Evolutionary conservation across 2,797 vertebrate genomes (phyloP).

Genomic region (Discoglossus pictus): DNA sequence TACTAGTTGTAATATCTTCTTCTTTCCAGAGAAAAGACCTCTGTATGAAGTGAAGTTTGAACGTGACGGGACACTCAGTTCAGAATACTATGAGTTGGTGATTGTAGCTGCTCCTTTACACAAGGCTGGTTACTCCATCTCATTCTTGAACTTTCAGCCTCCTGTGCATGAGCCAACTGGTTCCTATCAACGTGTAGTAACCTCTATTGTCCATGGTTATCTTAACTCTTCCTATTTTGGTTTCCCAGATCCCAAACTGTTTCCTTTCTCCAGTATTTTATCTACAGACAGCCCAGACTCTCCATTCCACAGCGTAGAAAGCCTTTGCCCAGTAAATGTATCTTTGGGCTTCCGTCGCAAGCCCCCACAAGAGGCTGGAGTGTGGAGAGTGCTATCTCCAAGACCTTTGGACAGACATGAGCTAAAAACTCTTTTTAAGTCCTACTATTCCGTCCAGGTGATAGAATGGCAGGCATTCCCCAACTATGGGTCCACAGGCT

Average conservation of each 20-base stretch:
- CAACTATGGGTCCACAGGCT: slow-evolving; percentile 70
- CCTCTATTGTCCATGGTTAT: slow-evolving; percentile 93
- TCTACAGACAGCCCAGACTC: slow-evolving; percentile 81
- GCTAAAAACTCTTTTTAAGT: slow-evolving; percentile 94
- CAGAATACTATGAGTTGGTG: slow-evolving; percentile 88
- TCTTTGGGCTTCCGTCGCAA: slow-evolving; percentile 85
- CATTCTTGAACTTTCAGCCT: slow-evolving; percentile 80
- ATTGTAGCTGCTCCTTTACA: slow-evolving; percentile 88
- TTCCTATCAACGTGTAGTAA: slow-evolving; percentile 82
- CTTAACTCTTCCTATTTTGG: slow-evolving; percentile 95
- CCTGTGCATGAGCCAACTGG: slow-evolving; percentile 72
- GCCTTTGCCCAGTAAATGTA: slow-evolving; percentile 91
- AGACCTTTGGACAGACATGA: slow-evolving; percentile 80
- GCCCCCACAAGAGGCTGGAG: slow-evolving; percentile 90
- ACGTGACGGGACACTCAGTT: slow-evolving; percentile 64
- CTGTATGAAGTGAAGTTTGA: slow-evolving; percentile 85
- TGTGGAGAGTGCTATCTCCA: slow-evolving; percentile 91
- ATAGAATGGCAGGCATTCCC: slow-evolving; percentile 89
- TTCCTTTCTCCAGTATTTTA: slow-evolving; percentile 88
- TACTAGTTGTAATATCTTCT: background rate
- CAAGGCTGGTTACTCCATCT: slow-evolving; percentile 72
- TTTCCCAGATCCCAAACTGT: slow-evolving; percentile 91
- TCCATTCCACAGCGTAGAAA: slow-evolving; percentile 89
- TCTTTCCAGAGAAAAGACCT: slow-evolving; percentile 73
- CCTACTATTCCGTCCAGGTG: slow-evolving; percentile 95